Conservation (phyloP, 2,888 invertebrate genomes). For the Stenodema calcarata region DNA sequence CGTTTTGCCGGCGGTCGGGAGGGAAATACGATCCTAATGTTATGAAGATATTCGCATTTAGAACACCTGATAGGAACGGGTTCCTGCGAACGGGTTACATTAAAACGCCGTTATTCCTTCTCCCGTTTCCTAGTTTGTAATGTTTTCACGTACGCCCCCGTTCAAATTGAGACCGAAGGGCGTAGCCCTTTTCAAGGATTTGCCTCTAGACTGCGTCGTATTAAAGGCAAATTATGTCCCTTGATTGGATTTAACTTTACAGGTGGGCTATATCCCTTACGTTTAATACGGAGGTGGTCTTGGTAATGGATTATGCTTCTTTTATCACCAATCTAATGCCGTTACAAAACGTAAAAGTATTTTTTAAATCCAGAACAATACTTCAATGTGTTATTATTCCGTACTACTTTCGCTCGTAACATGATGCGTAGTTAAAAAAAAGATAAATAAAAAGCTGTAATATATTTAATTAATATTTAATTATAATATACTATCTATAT, state of each 20-base stretch:
- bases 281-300: neutral
- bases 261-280: neutral
- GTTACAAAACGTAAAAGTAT: no score
- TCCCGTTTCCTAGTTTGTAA: conserved; percentile 3
- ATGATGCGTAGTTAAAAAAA: no score
- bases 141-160: conserved; percentile 26
- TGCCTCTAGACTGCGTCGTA: conserved; percentile 8
- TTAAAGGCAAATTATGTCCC: conserved; percentile 35
- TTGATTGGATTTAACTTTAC: conserved; percentile 33
- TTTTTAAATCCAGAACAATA: no score
- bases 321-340: no score
- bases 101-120: conserved; percentile 33
- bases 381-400: no score
- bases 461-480: no score
- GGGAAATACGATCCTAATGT: conserved; percentile 27
- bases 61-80: conserved; percentile 37
- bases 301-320: neutral
- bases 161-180: neutral
- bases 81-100: neutral
- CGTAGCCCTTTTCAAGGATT: neutral
- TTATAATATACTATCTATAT: no score
- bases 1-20: neutral
- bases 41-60: conserved; percentile 29
- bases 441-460: no score
- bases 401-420: no score